These are phyloP conservation scores for Drosophila takahashii DNA, from an alignment of 1,140 invertebrate genomes.

Conservation along the genomic window DNA sequence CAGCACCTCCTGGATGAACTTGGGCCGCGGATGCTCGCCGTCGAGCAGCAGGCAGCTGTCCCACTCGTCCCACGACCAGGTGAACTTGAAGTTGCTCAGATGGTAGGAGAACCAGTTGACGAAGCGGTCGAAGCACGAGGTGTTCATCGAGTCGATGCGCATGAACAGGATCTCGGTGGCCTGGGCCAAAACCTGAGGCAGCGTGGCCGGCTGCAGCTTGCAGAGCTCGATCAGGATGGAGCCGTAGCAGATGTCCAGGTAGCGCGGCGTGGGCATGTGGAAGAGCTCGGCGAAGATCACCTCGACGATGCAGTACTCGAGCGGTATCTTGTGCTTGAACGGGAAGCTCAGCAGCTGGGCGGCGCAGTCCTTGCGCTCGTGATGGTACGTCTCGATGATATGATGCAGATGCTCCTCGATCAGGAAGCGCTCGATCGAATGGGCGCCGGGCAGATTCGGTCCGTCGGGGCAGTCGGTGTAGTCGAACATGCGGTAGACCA, in stretches of 20 bases:
- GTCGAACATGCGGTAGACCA: constrained; percentile 98
- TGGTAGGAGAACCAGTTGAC: constrained; percentile 99
- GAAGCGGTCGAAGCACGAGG: constrained; percentile 98
- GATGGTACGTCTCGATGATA: constrained; percentile 95
- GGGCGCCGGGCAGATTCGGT: constrained; percentile 95
- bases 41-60: constrained; percentile 93
- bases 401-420: constrained; percentile 98
- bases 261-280: constrained; percentile 93
- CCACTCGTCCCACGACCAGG: constrained; percentile 99
- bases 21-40: constrained; percentile 95
- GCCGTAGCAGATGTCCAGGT: constrained; percentile 97
- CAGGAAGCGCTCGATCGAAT: constrained; percentile 98
- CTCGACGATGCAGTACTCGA: constrained; percentile 99
- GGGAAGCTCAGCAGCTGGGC: constrained; percentile 96
- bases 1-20: constrained; percentile 97
- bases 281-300: constrained; percentile 98
- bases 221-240: constrained; percentile 98
- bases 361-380: constrained; percentile 97
- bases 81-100: constrained; percentile 99
- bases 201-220: constrained; percentile 97
- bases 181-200: constrained; percentile 99
- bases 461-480: constrained; percentile 99
- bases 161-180: constrained; percentile 98
- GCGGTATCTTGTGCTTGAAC: constrained; percentile 96
- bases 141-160: constrained; percentile 98